Percentiles rank a stretch among this genome's conserved stretches.
phyloP scores from a whole-genome alignment of 2,113 vertebrate species.

The Nycticorax nycticorax region DNA sequence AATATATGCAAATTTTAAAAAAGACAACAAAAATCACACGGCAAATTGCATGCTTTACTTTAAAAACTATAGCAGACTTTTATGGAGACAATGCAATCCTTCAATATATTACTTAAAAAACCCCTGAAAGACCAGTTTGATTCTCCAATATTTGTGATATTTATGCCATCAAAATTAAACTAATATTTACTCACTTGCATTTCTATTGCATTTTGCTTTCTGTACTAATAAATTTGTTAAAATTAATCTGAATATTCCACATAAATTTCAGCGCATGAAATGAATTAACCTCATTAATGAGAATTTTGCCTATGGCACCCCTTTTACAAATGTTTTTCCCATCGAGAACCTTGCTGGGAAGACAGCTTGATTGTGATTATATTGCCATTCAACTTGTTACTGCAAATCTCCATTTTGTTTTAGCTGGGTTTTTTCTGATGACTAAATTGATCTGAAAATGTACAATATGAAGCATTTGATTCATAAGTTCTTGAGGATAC shows the following conservation, averaged over 20 bases:
- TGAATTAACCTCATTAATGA: slow-evolving; percentile 47
- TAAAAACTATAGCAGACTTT: neutral
- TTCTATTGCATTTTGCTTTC: neutral
- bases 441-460: neutral
- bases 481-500: neutral
- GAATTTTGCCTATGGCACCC: slow-evolving; percentile 16
- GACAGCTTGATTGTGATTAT: slow-evolving; percentile 29
- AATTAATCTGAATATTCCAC: slow-evolving; percentile 12
- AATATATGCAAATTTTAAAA: neutral
- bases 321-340: neutral
- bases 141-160: neutral
- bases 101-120: neutral
- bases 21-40: neutral
- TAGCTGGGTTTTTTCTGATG: neutral
- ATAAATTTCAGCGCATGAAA: slow-evolving; percentile 22
- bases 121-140: neutral
- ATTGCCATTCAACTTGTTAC: neutral
- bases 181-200: slow-evolving; percentile 10
- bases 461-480: neutral
- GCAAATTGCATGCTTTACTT: neutral
- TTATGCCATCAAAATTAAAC: neutral
- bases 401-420: slow-evolving; percentile 2
- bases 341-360: slow-evolving; percentile 29
- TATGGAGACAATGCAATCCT: neutral
- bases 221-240: neutral